phyloP scores from a whole-genome alignment of 2,888 invertebrate genomes.

The Ormyrus pomaceus region DNA sequence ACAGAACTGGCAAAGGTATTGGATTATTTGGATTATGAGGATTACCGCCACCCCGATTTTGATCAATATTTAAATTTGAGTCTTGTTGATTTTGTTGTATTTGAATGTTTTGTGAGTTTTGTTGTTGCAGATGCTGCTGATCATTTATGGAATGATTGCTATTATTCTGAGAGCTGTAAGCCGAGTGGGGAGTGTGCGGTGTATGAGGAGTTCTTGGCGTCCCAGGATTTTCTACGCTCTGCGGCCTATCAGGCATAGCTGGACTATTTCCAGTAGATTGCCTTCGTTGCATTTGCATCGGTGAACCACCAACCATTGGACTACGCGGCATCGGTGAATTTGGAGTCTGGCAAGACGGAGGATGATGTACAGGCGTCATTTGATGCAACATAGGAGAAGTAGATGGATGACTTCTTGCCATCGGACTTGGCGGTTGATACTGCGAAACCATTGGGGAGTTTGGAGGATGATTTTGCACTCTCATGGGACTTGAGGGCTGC shows the following conservation, averaged over 20 bases:
- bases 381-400: constrained; percentile 77
- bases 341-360: constrained; percentile 74
- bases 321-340: constrained; percentile 78
- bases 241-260: constrained; percentile 79
- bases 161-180: constrained; percentile 71
- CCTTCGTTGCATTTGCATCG: constrained; percentile 77
- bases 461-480: constrained; percentile 72
- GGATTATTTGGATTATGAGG: constrained; percentile 79
- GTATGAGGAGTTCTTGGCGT: constrained; percentile 77
- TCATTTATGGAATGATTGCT: constrained; percentile 78
- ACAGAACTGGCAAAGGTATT: constrained; percentile 79
- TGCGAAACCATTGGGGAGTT: constrained; percentile 73
- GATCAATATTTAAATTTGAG: constrained; percentile 63
- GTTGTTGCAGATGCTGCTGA: constrained; percentile 74
- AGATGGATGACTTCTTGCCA: constrained; percentile 71
- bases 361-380: constrained; percentile 75
- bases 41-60: constrained; percentile 77
- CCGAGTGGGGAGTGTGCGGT: constrained; percentile 65
- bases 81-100: constrained; percentile 74
- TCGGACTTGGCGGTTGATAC: constrained; percentile 75
- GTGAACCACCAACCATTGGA: constrained; percentile 77
- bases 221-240: constrained; percentile 79
- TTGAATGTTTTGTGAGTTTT: constrained; percentile 75
- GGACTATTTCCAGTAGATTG: constrained; percentile 78
- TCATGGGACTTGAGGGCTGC: constrained; percentile 75